phyloP scores from a whole-genome alignment of 2,797 vertebrate genomes.

The Protosalanx chinensis region DNA sequence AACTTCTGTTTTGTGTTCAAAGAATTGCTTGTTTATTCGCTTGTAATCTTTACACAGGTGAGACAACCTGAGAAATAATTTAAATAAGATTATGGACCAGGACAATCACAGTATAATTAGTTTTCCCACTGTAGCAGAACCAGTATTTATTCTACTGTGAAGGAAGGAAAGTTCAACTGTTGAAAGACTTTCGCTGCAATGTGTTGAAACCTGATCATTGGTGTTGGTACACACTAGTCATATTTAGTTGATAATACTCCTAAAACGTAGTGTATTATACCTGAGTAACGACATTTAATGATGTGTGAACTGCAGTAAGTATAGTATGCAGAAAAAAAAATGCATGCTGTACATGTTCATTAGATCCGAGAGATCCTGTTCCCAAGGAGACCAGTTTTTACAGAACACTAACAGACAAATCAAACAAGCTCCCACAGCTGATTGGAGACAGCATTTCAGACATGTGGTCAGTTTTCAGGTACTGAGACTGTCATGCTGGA shows the following conservation, averaged over 20 bases:
- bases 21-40: neutral
- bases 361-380: too few relatives aligned
- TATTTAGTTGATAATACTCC: too few relatives aligned
- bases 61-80: neutral
- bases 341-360: too few relatives aligned
- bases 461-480: neutral
- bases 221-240: too few relatives aligned
- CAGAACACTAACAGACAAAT: too few relatives aligned
- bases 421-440: neutral
- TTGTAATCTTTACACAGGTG: neutral
- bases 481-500: neutral
- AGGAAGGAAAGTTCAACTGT: neutral
- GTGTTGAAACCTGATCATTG: too few relatives aligned
- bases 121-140: neutral
- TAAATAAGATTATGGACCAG: neutral
- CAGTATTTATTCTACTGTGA: neutral
- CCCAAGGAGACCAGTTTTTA: too few relatives aligned
- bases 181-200: neutral
- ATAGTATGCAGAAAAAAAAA: too few relatives aligned
- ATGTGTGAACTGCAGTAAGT: too few relatives aligned
- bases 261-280: too few relatives aligned
- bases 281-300: too few relatives aligned
- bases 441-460: neutral
- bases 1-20: neutral
- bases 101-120: neutral